A percentile compares a stretch with the other conserved stretches of the same genome.
Evolutionary conservation across 2,113 vertebrate species (phyloP).

Genomic region (Phalacrocorax brasilianus): DNA sequence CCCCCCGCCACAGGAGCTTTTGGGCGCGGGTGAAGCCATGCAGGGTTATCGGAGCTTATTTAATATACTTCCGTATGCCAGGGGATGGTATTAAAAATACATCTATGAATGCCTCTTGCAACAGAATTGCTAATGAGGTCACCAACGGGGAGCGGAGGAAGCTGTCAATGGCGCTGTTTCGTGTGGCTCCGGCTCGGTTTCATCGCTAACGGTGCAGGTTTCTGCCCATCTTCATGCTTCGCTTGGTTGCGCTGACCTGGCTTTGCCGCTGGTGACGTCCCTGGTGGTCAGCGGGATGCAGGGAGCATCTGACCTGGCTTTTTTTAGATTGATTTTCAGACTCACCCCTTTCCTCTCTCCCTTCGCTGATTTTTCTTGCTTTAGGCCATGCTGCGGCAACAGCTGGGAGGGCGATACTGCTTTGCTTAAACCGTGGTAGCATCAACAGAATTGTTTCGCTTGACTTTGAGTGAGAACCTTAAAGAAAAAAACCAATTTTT

Average conservation of each 20-base stretch:
- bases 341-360: not conserved
- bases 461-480: not conserved
- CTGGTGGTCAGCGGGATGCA: not conserved
- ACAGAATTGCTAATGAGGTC: not conserved
- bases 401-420: not conserved
- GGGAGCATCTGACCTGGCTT: fast-evolving
- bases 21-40: not conserved
- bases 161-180: not conserved
- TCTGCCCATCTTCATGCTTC: not conserved
- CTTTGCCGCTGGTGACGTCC: not conserved
- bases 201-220: fast-evolving
- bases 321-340: not conserved
- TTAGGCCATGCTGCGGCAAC: not conserved
- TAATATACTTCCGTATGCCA: not conserved
- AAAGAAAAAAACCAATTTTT: no score
- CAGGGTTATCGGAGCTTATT: not conserved
- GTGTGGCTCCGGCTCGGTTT: not conserved
- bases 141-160: fast-evolving
- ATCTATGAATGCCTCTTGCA: not conserved
- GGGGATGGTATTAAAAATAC: not conserved
- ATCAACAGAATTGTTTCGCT: not conserved
- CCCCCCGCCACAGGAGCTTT: not conserved
- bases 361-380: not conserved
- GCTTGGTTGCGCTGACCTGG: not conserved
- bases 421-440: not conserved